Percentiles rank a stretch among this genome's conserved stretches.
Evolutionary conservation across 35 echinoderm and acorn worm genomes (phyloP).

Genomic region (Patiria miniata): DNA sequence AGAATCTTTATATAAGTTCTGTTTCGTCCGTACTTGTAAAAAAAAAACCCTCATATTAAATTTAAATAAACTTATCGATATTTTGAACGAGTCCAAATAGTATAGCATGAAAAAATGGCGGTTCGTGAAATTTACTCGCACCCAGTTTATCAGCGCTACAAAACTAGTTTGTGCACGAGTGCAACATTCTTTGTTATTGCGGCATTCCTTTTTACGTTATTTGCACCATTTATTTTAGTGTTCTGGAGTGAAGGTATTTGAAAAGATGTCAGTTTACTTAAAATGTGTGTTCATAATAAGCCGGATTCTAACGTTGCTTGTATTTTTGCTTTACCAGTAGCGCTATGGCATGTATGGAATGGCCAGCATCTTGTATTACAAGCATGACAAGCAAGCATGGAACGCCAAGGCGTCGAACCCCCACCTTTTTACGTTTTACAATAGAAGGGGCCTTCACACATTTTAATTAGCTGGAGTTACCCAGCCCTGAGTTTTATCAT

Average conservation of each 20-base stretch:
- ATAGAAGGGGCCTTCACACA: too few species aligned
- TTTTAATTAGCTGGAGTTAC: too few species aligned
- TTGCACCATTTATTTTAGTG: slow-evolving; percentile 68
- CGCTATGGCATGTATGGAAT: not conserved
- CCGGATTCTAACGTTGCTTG: not conserved
- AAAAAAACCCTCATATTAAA: too few species aligned
- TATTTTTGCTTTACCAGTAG: not conserved
- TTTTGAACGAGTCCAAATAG: slow-evolving; percentile 18
- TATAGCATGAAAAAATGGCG: slow-evolving; percentile 50
- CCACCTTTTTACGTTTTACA: too few species aligned
- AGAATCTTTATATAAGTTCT: too few species aligned
- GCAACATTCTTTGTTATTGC: slow-evolving; percentile 57
- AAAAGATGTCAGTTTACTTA: not conserved
- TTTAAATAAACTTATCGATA: too few species aligned
- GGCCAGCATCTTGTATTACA: too few species aligned
- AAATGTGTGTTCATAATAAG: not conserved
- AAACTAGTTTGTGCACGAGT: slow-evolving; percentile 67
- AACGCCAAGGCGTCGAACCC: too few species aligned
- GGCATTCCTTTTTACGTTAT: slow-evolving; percentile 56
- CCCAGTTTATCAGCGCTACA: slow-evolving; percentile 58
- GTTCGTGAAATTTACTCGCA: slow-evolving; percentile 59
- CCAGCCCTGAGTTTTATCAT: too few species aligned
- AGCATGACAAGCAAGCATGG: too few species aligned
- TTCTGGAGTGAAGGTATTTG: slow-evolving; percentile 76
- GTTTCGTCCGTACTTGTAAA: too few species aligned